Evolutionary conservation across 1,140 invertebrate genomes (phyloP), one percentile per base, ranked within the genome.

Genomic region (Micrasema longulum): DNA sequence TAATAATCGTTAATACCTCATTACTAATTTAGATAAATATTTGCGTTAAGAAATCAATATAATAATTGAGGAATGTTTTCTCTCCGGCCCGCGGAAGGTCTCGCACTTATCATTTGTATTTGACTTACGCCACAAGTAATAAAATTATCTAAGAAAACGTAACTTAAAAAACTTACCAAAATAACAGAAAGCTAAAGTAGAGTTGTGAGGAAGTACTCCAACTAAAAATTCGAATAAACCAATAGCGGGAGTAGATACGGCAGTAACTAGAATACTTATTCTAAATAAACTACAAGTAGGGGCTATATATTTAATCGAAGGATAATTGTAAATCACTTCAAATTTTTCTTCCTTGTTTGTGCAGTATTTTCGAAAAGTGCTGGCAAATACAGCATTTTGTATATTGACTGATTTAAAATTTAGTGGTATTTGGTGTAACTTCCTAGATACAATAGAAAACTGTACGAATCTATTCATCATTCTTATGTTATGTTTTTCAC

Each of bases 311-410:
- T 67, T 73, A 53, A 79, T 78, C 11, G 55, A 67, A 12, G 77
- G 76, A 75, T 79, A 77, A 64, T 77, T 77, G 68, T 79, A 80
- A 43, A 80, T 71, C 48, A 74, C 53, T 23, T 43, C 47, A 77
- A 70, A 78, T 36, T 64, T 62, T 7, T 38, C 48, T 50, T 55
- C 48, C n/a, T 43, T 14, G 16, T 71, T 63, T 7, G 12, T 45
- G 35, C 16, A 35, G 11, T 71, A 55, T 38, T 20, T 20, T 43
- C 35, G n/a, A 41, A 31, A 22, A 23, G 22, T 16, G 16, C 35
- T 12, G 14, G 16, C 35, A 16, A 60, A 20, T 12, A 38, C 9
- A 60, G 36, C 11, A n/a, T 31, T 9, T 38, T 60, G 14, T 12
- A 16, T 41, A 12, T 20, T 38, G 18, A 60, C 14, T 18, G 12